A percentile compares a stretch with the other conserved stretches of the same genome.
phyloP scores from a whole-genome alignment of 2,797 vertebrate species.

The Phataginus tetradactyla region DNA sequence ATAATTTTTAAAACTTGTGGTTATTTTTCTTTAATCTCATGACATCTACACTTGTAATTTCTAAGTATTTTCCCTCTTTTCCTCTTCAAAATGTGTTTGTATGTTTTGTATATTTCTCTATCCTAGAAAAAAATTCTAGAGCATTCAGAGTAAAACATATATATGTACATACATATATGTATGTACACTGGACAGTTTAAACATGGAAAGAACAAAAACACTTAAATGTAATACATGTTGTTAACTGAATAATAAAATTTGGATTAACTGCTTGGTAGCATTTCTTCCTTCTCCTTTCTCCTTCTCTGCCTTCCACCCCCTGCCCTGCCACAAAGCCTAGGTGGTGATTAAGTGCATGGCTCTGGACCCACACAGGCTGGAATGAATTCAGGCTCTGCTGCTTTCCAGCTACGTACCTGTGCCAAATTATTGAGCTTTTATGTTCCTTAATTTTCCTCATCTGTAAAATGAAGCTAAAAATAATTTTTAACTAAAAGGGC shows the following conservation, averaged over 20 bases:
- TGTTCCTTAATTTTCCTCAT: background rate
- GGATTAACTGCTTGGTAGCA: background rate
- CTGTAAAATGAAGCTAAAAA: background rate
- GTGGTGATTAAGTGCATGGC: background rate
- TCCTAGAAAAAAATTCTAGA: background rate
- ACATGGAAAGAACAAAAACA: background rate
- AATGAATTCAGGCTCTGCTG: background rate
- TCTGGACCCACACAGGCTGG: background rate
- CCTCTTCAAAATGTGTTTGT: background rate
- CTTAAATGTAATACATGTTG: background rate
- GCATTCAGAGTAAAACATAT: background rate
- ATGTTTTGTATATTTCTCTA: background rate
- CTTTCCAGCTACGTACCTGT: background rate
- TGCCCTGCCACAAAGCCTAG: background rate
- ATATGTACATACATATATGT: too few relatives aligned
- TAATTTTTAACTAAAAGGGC: background rate
- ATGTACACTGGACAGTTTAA: background rate
- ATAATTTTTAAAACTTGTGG: background rate
- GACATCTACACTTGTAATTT: background rate
- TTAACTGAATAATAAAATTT: background rate
- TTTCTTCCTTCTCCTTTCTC: fast-evolving
- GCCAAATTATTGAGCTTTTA: background rate
- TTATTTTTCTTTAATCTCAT: slow-evolving; percentile 25
- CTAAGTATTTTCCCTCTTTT: background rate
- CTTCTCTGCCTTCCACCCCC: fast-evolving